phyloP scores from a whole-genome alignment of 2,113 vertebrate species.

The Carettochelys insculpta region DNA sequence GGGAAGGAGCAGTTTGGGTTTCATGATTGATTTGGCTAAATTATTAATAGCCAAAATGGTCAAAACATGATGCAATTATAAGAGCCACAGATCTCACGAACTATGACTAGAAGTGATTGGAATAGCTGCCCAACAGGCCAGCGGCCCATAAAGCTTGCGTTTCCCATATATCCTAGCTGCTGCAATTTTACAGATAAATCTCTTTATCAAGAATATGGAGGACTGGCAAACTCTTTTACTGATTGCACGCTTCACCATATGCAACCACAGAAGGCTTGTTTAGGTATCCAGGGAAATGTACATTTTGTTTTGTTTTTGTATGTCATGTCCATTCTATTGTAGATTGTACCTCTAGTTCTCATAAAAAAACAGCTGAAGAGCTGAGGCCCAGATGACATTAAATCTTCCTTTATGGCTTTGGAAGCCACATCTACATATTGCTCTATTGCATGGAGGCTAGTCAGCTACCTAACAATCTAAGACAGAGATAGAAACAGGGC shows the following conservation, averaged over 20 bases:
- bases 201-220: neutral
- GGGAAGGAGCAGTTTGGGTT: neutral
- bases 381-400: neutral
- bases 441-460: neutral
- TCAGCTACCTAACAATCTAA: constrained; percentile 1
- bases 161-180: neutral
- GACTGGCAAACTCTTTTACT: neutral
- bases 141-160: neutral
- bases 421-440: neutral
- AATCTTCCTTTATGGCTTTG: neutral
- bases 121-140: neutral
- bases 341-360: neutral
- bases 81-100: neutral
- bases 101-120: neutral
- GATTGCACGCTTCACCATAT: neutral
- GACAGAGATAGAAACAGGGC: neutral
- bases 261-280: neutral
- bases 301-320: neutral
- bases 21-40: neutral
- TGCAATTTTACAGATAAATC: neutral
- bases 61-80: neutral
- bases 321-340: neutral
- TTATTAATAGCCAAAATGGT: neutral
- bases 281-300: neutral
- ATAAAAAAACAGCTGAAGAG: neutral